Evolutionary conservation across 2,888 invertebrate genomes (phyloP).

Genomic region (Heliconius sara): DNA sequence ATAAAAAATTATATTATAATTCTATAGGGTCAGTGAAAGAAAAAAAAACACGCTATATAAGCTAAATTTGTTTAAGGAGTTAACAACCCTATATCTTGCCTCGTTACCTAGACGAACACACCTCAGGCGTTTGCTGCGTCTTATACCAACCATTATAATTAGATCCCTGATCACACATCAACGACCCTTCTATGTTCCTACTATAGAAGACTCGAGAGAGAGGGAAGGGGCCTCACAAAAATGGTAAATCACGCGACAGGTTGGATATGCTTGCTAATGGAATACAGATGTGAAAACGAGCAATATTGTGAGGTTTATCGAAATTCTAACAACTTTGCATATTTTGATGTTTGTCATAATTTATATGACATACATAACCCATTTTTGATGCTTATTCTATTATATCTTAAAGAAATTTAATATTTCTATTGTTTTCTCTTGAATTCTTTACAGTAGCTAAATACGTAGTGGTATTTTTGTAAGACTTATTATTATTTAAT

Average conservation of each 20-base stretch:
- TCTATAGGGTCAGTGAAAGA: background rate
- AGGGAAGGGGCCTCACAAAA: slow-evolving; percentile 55
- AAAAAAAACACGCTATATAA: background rate
- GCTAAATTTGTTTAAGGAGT: background rate
- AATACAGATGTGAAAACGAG: slow-evolving; percentile 78
- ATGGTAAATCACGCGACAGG: slow-evolving; percentile 63
- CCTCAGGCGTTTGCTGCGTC: slow-evolving; percentile 80
- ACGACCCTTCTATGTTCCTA: slow-evolving; percentile 60
- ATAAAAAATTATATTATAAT: background rate
- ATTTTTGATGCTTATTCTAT: background rate
- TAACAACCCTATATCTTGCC: slow-evolving; percentile 60
- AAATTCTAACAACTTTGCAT: slow-evolving; percentile 60
- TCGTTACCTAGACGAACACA: slow-evolving; percentile 74
- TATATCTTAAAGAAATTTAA: too few relatives aligned
- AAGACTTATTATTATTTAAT: too few relatives aligned
- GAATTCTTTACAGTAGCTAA: too few relatives aligned
- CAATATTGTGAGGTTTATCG: slow-evolving; percentile 70
- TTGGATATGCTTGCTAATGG: slow-evolving; percentile 80
- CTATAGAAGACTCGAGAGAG: slow-evolving; percentile 55
- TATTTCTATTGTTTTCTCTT: too few relatives aligned
- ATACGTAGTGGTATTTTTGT: too few relatives aligned
- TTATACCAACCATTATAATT: slow-evolving; percentile 67
- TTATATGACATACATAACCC: background rate
- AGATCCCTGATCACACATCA: slow-evolving; percentile 71
- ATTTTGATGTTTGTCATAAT: background rate